phyloP scores from a whole-genome alignment of 1,140 invertebrate genomes.

The Popillia japonica region DNA sequence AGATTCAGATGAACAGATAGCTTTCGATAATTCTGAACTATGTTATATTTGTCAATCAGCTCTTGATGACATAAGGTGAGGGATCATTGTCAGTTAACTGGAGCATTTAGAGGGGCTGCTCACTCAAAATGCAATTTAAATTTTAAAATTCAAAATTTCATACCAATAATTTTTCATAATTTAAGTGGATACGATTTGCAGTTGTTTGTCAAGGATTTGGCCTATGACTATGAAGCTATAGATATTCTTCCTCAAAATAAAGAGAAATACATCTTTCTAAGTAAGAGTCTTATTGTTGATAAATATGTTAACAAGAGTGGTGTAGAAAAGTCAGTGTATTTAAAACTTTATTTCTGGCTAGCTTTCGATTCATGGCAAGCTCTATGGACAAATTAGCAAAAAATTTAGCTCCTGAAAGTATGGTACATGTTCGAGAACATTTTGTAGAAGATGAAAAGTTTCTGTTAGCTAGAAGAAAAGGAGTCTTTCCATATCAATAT shows the following conservation, averaged over 20 bases:
- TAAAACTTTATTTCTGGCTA: slow-evolving; percentile 50
- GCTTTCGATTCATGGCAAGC: slow-evolving; percentile 47
- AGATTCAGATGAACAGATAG: too few species aligned
- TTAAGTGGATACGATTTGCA: background rate
- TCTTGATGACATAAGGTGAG: too few species aligned
- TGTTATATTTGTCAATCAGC: too few species aligned
- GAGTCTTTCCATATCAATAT: slow-evolving; percentile 52
- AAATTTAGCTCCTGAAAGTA: slow-evolving; percentile 40
- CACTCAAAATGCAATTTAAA: background rate
- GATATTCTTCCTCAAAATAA: slow-evolving; percentile 47
- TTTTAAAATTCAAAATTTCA: background rate
- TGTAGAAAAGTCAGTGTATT: slow-evolving; percentile 28
- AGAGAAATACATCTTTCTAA: slow-evolving; percentile 50
- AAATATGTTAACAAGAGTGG: background rate
- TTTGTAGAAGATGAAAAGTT: slow-evolving; percentile 45
- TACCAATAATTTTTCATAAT: background rate
- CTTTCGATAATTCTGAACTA: too few species aligned
- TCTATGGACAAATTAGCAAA: slow-evolving; percentile 48
- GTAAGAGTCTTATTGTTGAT: slow-evolving; percentile 42
- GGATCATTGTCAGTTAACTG: too few species aligned
- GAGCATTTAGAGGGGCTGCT: background rate
- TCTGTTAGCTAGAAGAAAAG: slow-evolving; percentile 48
- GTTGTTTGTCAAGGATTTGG: background rate
- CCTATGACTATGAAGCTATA: slow-evolving; percentile 40
- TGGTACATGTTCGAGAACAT: background rate